Base-by-base conservation (phyloP, 2,113 vertebrate species). In the Orycteropus afer region DNA sequence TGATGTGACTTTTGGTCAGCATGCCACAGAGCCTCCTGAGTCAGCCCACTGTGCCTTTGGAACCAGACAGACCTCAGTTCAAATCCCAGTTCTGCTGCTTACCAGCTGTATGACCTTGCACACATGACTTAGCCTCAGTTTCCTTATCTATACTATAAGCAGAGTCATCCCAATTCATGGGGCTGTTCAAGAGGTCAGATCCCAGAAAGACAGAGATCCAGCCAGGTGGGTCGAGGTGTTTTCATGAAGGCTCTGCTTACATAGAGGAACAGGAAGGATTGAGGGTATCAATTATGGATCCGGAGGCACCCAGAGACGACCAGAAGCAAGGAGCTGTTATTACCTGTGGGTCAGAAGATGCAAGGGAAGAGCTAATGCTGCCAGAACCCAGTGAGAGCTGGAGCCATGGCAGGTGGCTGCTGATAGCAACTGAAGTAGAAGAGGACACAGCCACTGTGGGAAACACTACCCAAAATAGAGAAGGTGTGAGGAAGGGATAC, bases 401-500 rank as follows among this genome's bases (percentile, higher is more conserved):
- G 25, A 4, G 4, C 15, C 18, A 0, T 13, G 13, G 77, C 69
- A 59, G 27, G 34, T 63, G n/a, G n/a, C 88, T 22, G 20, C 91
- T 27, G 5, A 27, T 1, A 8, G 55, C 47, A 32, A 45, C 79
- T 18, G 63, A 32, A 40, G 47, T 0, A 7, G n/a, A 17, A 73
- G 4, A 25, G 69, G 25, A n/a, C 51, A 23, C 17, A 2, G 65
- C 29, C 32, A 1, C 27, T 2, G 10, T 14, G 0, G 11, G 63
- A 32, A 40, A 45, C 13, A 3, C 11, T 4, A 42, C 37, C 8
- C 40, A 23, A 14, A n/a, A 13, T 0, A 1, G 1, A 8, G 3
- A 25, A 13, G 2, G 2, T 51, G 0, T 0, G 5, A 4, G 37
- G 69, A 18, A n/a, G 22, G 22, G 13, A 3, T 1, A 10, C 13